Evolutionary conservation across 2,888 invertebrate genomes (phyloP).

Genomic region (Dolomedes plantarius): DNA sequence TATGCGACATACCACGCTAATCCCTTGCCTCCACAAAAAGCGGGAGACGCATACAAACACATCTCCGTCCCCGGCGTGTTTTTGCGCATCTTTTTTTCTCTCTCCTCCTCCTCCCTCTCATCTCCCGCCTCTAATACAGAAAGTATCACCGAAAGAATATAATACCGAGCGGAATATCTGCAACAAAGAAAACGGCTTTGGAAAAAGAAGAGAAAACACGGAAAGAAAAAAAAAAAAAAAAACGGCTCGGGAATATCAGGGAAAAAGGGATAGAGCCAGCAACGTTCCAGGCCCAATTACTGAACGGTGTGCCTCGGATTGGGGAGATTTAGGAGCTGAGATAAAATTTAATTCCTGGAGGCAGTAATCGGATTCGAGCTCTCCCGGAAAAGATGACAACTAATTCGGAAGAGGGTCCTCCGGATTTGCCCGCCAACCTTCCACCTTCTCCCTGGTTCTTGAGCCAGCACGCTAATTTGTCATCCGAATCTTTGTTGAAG

Average conservation of each 20-base stretch:
- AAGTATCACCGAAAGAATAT: constrained; percentile 49
- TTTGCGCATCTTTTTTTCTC: too few species aligned
- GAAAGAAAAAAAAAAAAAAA: constrained; percentile 5
- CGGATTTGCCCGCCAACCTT: constrained; percentile 35
- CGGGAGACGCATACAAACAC: too few species aligned
- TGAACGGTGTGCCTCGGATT: constrained; percentile 43
- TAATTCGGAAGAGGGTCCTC: constrained; percentile 47
- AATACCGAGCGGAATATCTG: constrained; percentile 22
- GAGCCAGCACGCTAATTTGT: constrained; percentile 55
- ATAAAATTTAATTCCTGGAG: constrained; percentile 71
- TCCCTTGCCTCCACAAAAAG: too few species aligned
- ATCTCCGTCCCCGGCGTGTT: too few species aligned
- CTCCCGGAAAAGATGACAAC: constrained; percentile 69
- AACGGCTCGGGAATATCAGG: not conserved
- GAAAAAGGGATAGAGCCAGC: constrained; percentile 17
- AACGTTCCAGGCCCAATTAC: constrained; percentile 49
- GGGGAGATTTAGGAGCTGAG: constrained; percentile 64
- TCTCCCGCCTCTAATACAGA: constrained; percentile 9
- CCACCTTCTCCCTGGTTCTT: not conserved
- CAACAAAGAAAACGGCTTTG: not conserved
- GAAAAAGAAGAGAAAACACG: not conserved
- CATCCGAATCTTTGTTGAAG: constrained; percentile 1
- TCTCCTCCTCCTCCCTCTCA: not conserved
- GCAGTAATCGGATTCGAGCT: constrained; percentile 59
- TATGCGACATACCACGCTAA: too few species aligned